These are phyloP conservation scores for Lethrus apterus DNA, from an alignment of 1,140 invertebrate species.

Conservation along the genomic window DNA sequence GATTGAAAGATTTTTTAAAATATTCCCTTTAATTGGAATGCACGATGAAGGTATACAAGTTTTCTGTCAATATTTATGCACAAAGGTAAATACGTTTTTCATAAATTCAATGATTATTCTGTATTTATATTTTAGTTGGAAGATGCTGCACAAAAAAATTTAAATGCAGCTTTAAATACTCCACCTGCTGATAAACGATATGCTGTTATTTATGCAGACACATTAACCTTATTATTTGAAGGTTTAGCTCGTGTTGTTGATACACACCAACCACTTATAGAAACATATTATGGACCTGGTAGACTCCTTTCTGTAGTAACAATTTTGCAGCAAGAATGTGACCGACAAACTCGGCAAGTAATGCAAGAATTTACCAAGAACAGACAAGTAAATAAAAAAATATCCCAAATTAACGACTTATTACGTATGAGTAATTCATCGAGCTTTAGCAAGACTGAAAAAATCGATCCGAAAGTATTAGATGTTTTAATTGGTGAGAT, in stretches of 20 bases:
- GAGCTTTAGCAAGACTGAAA: slow-evolving; percentile 46
- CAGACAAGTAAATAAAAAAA: slow-evolving; percentile 60
- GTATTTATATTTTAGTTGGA: slow-evolving; percentile 47
- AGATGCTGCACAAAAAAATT: slow-evolving; percentile 65
- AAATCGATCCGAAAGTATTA: slow-evolving; percentile 75
- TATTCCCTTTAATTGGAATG: slow-evolving; percentile 92
- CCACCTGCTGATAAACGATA: slow-evolving; percentile 62
- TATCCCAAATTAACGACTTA: slow-evolving; percentile 55
- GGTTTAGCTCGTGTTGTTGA: slow-evolving; percentile 82
- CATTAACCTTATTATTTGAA: slow-evolving; percentile 79
- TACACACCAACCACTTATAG: slow-evolving; percentile 86
- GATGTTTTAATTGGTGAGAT: slow-evolving; percentile 87
- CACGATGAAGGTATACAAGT: slow-evolving; percentile 85
- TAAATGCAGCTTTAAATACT: slow-evolving; percentile 55
- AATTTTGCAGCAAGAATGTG: slow-evolving; percentile 81
- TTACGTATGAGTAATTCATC: slow-evolving; percentile 40
- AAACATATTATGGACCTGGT: slow-evolving; percentile 88
- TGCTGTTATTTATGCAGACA: slow-evolving; percentile 74
- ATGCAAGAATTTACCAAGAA: slow-evolving; percentile 71
- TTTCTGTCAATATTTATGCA: slow-evolving; percentile 85
- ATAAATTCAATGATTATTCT: neutral
- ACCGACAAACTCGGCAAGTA: slow-evolving; percentile 63
- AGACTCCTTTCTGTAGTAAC: slow-evolving; percentile 62
- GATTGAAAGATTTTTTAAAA: slow-evolving; percentile 97
- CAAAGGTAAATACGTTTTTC: slow-evolving; percentile 51